Conservation (phyloP, 2,113 vertebrate genomes). For the Podarcis raffonei region DNA sequence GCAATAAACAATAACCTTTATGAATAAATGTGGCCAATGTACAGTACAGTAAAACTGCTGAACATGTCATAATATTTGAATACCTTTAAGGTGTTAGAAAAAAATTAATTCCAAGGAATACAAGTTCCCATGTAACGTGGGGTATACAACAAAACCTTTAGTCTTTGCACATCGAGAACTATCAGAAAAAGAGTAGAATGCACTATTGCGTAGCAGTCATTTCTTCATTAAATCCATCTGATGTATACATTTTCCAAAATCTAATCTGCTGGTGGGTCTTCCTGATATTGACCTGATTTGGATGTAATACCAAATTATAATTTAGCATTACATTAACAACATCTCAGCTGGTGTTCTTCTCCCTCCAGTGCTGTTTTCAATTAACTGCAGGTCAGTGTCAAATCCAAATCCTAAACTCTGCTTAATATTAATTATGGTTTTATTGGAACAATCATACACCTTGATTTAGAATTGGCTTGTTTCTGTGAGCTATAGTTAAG, state of each 20-base stretch:
- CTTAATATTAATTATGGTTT: neutral
- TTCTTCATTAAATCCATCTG: neutral
- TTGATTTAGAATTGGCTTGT: too few species aligned
- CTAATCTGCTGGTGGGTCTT: neutral
- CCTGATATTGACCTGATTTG: neutral
- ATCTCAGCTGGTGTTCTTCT: neutral
- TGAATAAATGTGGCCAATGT: neutral
- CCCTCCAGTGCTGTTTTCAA: neutral
- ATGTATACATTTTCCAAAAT: neutral
- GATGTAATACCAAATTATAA: neutral
- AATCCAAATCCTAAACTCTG: neutral
- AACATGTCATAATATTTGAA: neutral
- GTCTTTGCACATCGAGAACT: neutral
- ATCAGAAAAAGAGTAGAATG: neutral
- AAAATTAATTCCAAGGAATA: neutral
- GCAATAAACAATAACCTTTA: conserved; percentile 28
- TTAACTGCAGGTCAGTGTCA: neutral
- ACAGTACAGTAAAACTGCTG: neutral
- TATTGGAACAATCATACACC: neutral
- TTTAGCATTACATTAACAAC: neutral
- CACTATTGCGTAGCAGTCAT: neutral
- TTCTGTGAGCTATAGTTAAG: too few species aligned
- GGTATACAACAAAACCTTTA: too few species aligned
- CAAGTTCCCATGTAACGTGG: neutral
- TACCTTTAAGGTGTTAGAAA: neutral